Evolutionary conservation across 2,888 invertebrate genomes (phyloP), one percentile per base, ranked within the genome.

Genomic region (Clistopyga incitator): DNA sequence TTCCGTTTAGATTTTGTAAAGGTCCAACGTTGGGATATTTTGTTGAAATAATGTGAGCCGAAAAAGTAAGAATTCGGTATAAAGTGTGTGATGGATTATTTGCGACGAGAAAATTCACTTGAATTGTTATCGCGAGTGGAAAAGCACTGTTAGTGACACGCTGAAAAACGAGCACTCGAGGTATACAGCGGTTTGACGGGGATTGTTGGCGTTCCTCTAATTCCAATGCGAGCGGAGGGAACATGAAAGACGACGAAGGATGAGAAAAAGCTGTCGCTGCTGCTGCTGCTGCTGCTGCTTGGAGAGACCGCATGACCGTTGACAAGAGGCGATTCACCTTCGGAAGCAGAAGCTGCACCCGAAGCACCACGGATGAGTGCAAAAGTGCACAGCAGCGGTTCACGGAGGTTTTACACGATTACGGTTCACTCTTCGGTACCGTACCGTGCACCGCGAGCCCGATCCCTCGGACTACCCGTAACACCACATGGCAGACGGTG

Each of bases 361-460:
- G 20, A 34, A 76, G 50, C 65, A 23, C 29, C 13, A 45, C 42
- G 25, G 59, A 68, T 59, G 20, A 70, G 45, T 38, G 75, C 71
- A 56, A 65, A 13, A 54, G 42, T 15, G 65, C 68, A 47, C 25
- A 65, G 54, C 76, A 67, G 54, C 76, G 67, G 67, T 76, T 67
- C 76, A 42, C 64, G 29, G 13, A 42, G 65, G 76, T 76, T 65
- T 76, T 76, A 59, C 59, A 29, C 77, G 68, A 78, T 78, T 78
- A 70, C 77, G 68, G 77, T 78, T 78, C 45, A 68, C 77, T 68
- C 47, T 10, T 23, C 59, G 59, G 68, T 78, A 78, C 56, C 68
- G 77, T 78, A 78, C 77, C 47, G 68, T 59, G 29, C 38, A 67
- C 45, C 59, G 34, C 59, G 42, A 3, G n/a, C n/a, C n/a, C 34